These are phyloP conservation scores for Chionoecetes opilio DNA, from an alignment of 1,140 invertebrate genomes.

Conservation along the genomic window DNA sequence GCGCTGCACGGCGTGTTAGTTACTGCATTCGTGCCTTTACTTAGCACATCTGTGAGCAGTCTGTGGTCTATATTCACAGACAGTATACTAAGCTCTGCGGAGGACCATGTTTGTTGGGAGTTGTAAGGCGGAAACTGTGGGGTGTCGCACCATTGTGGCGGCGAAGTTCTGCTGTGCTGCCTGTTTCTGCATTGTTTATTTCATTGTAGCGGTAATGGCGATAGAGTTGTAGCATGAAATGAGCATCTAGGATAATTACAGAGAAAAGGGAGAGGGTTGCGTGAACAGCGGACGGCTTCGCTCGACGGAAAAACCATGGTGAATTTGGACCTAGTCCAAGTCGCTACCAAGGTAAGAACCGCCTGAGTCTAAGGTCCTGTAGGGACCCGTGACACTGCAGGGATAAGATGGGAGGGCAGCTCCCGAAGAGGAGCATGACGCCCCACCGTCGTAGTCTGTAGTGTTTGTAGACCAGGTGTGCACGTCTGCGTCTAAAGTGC, in stretches of 20 bases:
- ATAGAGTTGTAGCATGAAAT: neutral
- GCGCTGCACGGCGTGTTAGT: too few relatives aligned
- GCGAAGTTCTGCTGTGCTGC: too few relatives aligned
- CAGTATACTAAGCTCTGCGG: too few relatives aligned
- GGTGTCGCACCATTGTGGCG: too few relatives aligned
- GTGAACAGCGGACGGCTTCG: constrained; percentile 41
- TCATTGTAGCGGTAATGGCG: neutral
- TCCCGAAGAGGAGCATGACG: constrained; percentile 69
- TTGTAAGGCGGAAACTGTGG: too few relatives aligned
- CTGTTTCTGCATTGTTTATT: too few relatives aligned
- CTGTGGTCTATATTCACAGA: too few relatives aligned
- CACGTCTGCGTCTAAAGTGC: constrained; percentile 67
- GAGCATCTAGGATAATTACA: too few relatives aligned
- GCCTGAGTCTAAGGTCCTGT: neutral
- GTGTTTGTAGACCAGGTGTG: constrained; percentile 75
- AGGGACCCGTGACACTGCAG: neutral
- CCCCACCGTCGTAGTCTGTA: constrained; percentile 70
- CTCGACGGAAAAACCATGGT: constrained; percentile 24
- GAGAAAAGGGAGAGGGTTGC: too few relatives aligned
- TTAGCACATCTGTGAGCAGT: too few relatives aligned
- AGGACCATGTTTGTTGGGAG: too few relatives aligned
- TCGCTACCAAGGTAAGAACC: neutral
- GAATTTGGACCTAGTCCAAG: neutral
- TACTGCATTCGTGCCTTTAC: too few relatives aligned
- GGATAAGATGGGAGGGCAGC: constrained; percentile 32